Conservation (phyloP, 2,797 vertebrate genomes). For the Melanotaenia parkinsoni region DNA sequence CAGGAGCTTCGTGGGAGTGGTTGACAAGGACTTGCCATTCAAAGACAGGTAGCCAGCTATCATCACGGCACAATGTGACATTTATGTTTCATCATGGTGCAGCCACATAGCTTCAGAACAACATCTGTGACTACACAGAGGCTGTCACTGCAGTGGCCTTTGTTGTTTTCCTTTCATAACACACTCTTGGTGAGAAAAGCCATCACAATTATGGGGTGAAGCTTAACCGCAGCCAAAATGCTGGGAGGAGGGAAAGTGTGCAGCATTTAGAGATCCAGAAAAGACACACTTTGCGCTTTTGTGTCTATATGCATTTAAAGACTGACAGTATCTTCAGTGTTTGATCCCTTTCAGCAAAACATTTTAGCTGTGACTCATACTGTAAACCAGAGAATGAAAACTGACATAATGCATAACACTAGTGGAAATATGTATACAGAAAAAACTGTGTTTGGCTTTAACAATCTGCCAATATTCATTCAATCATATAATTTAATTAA, state of each 20-base stretch:
- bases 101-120: conserved; percentile 3
- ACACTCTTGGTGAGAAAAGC: conserved; percentile 17
- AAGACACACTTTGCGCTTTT: neutral
- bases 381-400: no score
- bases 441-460: no score
- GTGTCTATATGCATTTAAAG: neutral
- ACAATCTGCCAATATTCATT: no score
- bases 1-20: conserved; percentile 38
- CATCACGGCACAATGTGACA: conserved; percentile 21
- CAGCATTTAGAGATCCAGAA: neutral
- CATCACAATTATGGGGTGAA: conserved; percentile 20
- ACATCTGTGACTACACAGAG: conserved; percentile 17
- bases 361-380: neutral
- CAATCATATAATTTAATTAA: no score
- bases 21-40: conserved; percentile 27
- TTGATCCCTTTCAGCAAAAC: neutral
- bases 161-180: conserved; percentile 7
- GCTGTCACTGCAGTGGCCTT: conserved; percentile 15
- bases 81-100: conserved; percentile 22
- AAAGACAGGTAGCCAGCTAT: conserved; percentile 42
- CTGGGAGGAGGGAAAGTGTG: neutral
- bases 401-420: no score
- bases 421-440: no score
- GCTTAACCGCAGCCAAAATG: conserved; percentile 9
- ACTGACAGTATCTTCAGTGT: neutral